Conservation (phyloP, 2,113 vertebrate species). For the Platichthys stellatus region DNA sequence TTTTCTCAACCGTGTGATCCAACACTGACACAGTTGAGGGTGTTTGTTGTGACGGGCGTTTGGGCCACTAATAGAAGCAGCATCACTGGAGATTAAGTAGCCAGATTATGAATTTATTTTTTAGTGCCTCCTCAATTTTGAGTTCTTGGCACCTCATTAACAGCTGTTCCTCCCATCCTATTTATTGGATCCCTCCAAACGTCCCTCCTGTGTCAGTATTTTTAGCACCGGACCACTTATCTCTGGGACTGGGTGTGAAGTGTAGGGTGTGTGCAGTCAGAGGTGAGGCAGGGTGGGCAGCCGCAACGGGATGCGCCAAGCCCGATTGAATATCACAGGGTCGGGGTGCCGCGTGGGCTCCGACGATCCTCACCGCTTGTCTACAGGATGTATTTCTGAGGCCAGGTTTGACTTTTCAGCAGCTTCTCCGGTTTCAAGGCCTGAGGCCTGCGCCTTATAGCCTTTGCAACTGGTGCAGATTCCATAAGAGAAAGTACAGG, state of each 20-base stretch:
- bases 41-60: conserved; percentile 19
- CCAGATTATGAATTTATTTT: conserved; percentile 1
- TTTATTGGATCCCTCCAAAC: conserved; percentile 45
- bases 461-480: conserved; percentile 78
- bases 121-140: conserved; percentile 23
- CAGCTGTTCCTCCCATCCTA: conserved; percentile 43
- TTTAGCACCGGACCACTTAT: conserved; percentile 72
- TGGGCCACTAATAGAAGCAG: background rate
- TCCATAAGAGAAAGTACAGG: conserved; percentile 78
- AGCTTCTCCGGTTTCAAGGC: conserved; percentile 80
- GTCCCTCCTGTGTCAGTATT: conserved; percentile 66
- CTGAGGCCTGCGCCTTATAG: conserved; percentile 60
- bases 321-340: conserved; percentile 78
- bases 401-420: conserved; percentile 83
- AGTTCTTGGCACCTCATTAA: conserved; percentile 53
- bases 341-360: conserved; percentile 59
- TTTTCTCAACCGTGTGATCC: background rate
- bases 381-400: conserved; percentile 75
- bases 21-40: background rate
- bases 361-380: conserved; percentile 77
- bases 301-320: conserved; percentile 57
- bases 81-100: background rate
- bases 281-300: conserved; percentile 63
- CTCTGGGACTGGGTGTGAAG: conserved; percentile 61
- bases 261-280: conserved; percentile 52